Evolutionary conservation across 2,888 invertebrate genomes (phyloP), one percentile per base, ranked within the genome.

Genomic region (Autographa pulchrina): DNA sequence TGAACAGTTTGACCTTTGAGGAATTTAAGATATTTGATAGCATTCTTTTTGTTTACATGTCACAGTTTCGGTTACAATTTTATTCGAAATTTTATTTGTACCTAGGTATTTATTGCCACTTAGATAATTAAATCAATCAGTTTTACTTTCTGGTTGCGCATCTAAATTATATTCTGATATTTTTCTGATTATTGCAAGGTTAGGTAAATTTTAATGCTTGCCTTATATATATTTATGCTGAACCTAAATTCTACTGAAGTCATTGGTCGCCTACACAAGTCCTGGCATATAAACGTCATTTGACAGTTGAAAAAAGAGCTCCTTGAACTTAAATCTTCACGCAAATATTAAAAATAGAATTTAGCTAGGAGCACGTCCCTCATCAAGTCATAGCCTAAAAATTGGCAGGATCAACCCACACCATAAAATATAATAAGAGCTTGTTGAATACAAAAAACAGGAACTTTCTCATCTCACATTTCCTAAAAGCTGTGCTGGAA

Each of bases 401-500:
- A 67, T 75, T 73, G 11, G 62, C 64, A 68, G 68, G 58, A 56
- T 71, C 58, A 73, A 71, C 38, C 31, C 41, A 62, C 31, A 35
- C 25, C 66, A 18, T 65, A 48, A 62, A 14, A 32, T 60, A 31
- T 18, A 11, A 41, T 58, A 66, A 13, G 32, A 16, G 1, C 60
- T 52, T 31, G 71, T 67, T 65, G 25, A 25, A 25, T 25, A 62
- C 38, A 75, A 35, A 65, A 71, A 62, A 41, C 62, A 65, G 58
- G 58, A 78, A 73, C 20, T 25, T 56, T 13, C 25, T 56, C 85
- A 89, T 91, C 90, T 93, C 91, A 81, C 75, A 88, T 92, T 92
- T 92, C 91, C 80, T 85, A 85, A 88, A 88, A 88, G 80, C 80
- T 84, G 78, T 81, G 81, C 86, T 85, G 86, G 83, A 87, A 89